These are phyloP conservation scores for Melanotaenia parkinsoni DNA, from an alignment of 2,797 vertebrate species.

Conservation along the genomic window DNA sequence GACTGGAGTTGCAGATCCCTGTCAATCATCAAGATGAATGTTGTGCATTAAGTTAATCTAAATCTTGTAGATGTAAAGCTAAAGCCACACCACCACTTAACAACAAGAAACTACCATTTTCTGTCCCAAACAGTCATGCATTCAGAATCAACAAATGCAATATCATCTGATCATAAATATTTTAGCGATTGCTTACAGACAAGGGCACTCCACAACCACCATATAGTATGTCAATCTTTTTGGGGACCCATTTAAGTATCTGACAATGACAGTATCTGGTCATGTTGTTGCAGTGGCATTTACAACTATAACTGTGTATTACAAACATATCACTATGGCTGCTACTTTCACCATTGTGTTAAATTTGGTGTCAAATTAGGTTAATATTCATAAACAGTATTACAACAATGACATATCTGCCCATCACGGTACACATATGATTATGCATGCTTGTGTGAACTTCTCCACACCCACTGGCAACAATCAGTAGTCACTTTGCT, in stretches of 20 bases:
- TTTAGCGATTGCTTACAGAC: no score
- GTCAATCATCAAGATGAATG: no score
- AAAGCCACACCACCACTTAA: no score
- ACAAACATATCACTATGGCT: neutral
- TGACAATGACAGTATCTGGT: neutral
- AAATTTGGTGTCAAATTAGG: neutral
- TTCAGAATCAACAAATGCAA: no score
- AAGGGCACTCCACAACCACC: no score
- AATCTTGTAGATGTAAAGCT: no score
- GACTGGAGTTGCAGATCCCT: no score
- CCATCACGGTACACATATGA: constrained; percentile 4
- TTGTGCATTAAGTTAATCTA: no score
- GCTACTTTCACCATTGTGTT: neutral
- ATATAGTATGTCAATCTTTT: neutral
- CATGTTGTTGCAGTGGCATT: neutral
- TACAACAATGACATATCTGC: neutral
- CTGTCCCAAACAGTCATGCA: no score
- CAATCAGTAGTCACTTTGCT: constrained; percentile 39
- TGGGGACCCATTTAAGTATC: neutral
- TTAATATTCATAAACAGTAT: constrained; percentile 1
- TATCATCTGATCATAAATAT: no score
- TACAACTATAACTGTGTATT: neutral
- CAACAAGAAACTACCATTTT: no score
- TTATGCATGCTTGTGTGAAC: neutral
- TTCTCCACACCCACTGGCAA: constrained; percentile 13